Evolutionary conservation across 1,140 invertebrate species (phyloP).

Genomic region (Platyscapa corneri): DNA sequence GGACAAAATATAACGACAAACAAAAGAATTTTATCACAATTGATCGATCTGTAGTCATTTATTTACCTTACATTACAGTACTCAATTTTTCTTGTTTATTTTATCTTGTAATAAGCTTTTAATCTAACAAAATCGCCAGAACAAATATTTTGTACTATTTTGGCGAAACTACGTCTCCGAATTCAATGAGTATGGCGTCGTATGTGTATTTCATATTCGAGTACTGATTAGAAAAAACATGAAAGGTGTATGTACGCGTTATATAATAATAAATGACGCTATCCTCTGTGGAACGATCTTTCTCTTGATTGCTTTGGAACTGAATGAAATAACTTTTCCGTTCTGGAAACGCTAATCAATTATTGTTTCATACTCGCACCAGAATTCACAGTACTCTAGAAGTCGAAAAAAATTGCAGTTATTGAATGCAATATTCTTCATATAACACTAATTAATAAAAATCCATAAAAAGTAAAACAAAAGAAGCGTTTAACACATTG

Average conservation of each 20-base stretch:
- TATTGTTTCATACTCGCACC: neutral
- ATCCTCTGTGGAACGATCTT: neutral
- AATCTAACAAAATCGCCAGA: slow-evolving; percentile 64
- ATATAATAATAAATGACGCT: neutral
- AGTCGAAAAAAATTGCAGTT: neutral
- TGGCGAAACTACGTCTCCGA: slow-evolving; percentile 54
- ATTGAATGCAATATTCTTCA: slow-evolving; percentile 21
- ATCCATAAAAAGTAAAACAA: neutral
- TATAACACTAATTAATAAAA: neutral
- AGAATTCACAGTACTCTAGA: slow-evolving; percentile 6
- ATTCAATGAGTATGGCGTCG: neutral
- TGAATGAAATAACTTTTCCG: neutral
- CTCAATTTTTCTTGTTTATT: slow-evolving; percentile 49
- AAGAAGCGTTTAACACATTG: slow-evolving; percentile 10
- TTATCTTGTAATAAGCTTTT: slow-evolving; percentile 59
- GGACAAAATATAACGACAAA: slow-evolving; percentile 12
- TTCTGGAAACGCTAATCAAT: slow-evolving; percentile 18
- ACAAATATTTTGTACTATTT: slow-evolving; percentile 60
- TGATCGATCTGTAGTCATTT: slow-evolving; percentile 59
- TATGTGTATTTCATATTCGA: no score
- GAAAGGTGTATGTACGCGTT: no score
- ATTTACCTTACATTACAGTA: slow-evolving; percentile 66
- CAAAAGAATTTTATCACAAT: slow-evolving; percentile 40
- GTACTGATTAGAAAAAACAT: no score
- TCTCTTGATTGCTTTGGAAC: slow-evolving; percentile 34